These are phyloP conservation scores for Hemichromis elongatus DNA, from an alignment of 2,113 vertebrate species.

Conservation along the genomic window DNA sequence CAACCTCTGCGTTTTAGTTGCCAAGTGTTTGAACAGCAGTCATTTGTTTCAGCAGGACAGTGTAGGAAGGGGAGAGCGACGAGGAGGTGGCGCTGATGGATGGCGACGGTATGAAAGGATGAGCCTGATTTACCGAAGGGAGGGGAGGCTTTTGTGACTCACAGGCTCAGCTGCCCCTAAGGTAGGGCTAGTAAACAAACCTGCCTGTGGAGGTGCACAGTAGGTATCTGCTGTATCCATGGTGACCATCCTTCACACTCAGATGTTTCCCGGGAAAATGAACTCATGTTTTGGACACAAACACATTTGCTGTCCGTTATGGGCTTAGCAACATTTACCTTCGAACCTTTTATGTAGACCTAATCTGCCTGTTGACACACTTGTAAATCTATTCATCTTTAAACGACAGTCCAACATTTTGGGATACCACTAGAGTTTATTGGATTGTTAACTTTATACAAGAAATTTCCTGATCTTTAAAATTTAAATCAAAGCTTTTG, in stretches of 20 bases:
- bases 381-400: background rate
- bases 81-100: background rate
- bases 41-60: background rate
- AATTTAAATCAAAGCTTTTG: background rate
- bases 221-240: constrained; percentile 45
- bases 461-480: background rate
- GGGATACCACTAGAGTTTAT: background rate
- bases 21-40: constrained; percentile 28
- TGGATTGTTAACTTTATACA: background rate
- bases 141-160: constrained; percentile 40
- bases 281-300: background rate
- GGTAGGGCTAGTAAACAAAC: constrained; percentile 50
- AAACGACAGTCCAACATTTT: background rate
- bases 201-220: constrained; percentile 15
- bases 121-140: background rate
- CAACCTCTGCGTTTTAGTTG: background rate
- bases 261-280: constrained; percentile 1
- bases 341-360: background rate
- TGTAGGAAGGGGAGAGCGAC: background rate
- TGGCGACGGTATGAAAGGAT: background rate
- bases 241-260: constrained; percentile 30
- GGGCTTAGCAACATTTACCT: background rate
- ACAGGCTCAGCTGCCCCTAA: background rate
- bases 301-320: background rate
- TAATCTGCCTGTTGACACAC: background rate